Evolutionary conservation across 2,888 invertebrate species (phyloP), one percentile per base, ranked within the genome.

Genomic region (Andrena bicolor): DNA sequence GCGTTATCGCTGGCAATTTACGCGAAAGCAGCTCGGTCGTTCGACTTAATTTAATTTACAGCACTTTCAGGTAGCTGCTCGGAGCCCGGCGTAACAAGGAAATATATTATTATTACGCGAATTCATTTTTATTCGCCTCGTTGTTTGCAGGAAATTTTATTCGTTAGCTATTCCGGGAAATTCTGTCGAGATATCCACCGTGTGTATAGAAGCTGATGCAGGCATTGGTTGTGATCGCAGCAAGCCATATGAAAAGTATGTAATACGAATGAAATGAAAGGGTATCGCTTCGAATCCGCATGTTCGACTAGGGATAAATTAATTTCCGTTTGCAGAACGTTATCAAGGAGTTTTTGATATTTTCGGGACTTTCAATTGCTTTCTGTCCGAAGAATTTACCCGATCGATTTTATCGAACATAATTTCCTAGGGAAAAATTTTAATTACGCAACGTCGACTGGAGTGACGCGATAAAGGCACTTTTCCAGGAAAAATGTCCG

Each of bases 391-490:
- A 28, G 28, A 53, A 28, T 56, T 28, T 13, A 0, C 51, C 1
- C 0, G 32, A 23, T 53, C 56, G 28, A 64, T 64, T 63, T 26
- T 1, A 28, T 64, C 35, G 23, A 41, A 53, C 8, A 32, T 35
- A 41, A 73, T 73, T 73, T 64, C 26, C 20, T 56, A 64, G 41
- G 2, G 28, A 73, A 73, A 73, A 28, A 56, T 26, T 56, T 73
- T 64, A 65, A 64, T 64, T 35, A 56, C 53, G 64, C 64, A 48
- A 32, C 32, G 32, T 41, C 64, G 56, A 32, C n/a, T 35, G 5
- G 3, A 26, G 32, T 2, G 26, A 4, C 23, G 10, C n/a, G 26
- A 23, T 0, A 35, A 7, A n/a, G 10, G 0, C 6, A 8, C 41
- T 28, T 5, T 41, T 23, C 16, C 35, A 28, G 7, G 51, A 61